Base-by-base conservation (phyloP, 2,797 vertebrate species). In the Cirrhinus molitorella region DNA sequence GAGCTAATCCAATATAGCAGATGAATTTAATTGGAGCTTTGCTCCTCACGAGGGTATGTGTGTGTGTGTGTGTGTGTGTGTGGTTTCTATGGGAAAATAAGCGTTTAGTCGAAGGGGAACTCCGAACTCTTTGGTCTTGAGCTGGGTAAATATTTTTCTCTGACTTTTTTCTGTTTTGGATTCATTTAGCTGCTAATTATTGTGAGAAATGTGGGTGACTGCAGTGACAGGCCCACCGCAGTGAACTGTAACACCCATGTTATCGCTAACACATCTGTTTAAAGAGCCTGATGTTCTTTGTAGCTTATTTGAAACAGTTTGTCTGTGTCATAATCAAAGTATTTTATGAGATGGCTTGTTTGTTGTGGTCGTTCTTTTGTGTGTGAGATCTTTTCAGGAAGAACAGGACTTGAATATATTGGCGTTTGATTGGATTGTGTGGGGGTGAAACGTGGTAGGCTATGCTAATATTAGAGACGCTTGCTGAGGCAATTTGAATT, bases 1-100 rank as follows among this genome's bases (percentile, higher is more conserved):
- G 78, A 87, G 81, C 78, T 85, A 74, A 84, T 86, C 70, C 61
- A 86, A 75, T 84, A 75, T 43, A 79, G 79, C 78, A 45, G 78
- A 85, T 83, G 43, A 78, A 73, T 68, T 83, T 85, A 85, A 81
- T 87, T 83, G 86, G 53, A 70, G 77, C 59, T 73, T 57, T 82
- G 51, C 67, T 82, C 74, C 31, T 61, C 68, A 79, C 61, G 47
- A 4, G 23, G 51, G 34, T 83, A 13, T 79, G 17, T 79, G 34
- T 73, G 59, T n/a, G n/a, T n/a, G n/a, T n/a, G n/a, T 25, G 25
- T 78, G 71, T 71, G 68, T 83, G 17, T 79, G 17, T 79, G 34
- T 73, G 59, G 67, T 75, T 81, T 71, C 34, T 79, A 75, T 83
- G 68, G 63, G 61, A 84, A 86, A 84, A 84, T 72, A 83, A 75